Base-by-base conservation (phyloP, 2,797 vertebrate species). In the Crypturellus tataupa region DNA sequence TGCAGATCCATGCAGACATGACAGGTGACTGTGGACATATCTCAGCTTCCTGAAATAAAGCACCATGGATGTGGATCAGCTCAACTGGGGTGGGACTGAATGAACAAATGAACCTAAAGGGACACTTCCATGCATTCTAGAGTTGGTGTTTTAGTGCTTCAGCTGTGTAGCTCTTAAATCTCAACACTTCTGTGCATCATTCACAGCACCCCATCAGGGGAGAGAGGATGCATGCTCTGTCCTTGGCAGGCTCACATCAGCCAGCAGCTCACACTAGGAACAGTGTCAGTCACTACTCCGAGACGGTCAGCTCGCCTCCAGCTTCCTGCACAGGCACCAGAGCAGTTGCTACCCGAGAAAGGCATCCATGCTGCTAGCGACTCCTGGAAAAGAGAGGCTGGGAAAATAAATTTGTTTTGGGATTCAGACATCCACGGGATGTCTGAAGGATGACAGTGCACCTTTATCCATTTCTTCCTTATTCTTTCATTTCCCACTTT, bases 151-250 rank as follows among this genome's bases (percentile, higher is more conserved):
- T 0, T 42, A 49, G 27, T 3, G 0, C 16, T 49, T 68, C 6
- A 1, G 15, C 72, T 47, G 7, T 0, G 10, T 2, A n/a, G 31
- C 9, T 4, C 59, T 19, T 2, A 0, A n/a, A 25, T 17, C 39
- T 59, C 2, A 0, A 58, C 39, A 81, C 31, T 16, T 19, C 29
- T 17, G 15, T 14, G 15, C 35, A 3, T 8, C 3, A 12, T 17
- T 23, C 9, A 0, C 47, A 62, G 39, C 53, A 56, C 14, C 39
- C 1, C 0, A 3, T 46, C 27, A n/a, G 2, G 12, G 59, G 4
- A 49, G 17, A 27, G 27, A 33, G 68, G 60, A 72, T 44, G 46
- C 2, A 0, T 14, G 55, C 10, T 0, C 23, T 17, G 15, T 27
- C 65, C 59, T 27, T 23, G n/a, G 40, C 1, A 1, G 42, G 17